These are phyloP conservation scores for Pseudanteris insignis DNA, from an alignment of 2,888 invertebrate genomes.

Conservation along the genomic window DNA sequence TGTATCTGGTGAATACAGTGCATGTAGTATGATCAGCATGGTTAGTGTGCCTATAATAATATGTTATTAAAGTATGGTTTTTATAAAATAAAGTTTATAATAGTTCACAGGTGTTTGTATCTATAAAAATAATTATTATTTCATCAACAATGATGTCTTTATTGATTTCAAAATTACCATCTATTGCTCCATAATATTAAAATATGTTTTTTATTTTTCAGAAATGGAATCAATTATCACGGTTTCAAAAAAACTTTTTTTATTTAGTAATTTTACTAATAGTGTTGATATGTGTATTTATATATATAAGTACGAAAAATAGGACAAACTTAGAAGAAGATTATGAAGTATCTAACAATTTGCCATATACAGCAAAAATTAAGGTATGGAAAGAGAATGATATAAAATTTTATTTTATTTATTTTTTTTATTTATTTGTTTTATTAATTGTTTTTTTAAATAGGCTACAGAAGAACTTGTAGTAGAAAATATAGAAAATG, in stretches of 20 bases:
- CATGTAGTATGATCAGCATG: too few relatives aligned
- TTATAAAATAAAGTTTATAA: too few relatives aligned
- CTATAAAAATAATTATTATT: too few relatives aligned
- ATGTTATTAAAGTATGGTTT: too few relatives aligned
- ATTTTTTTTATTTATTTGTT: neutral
- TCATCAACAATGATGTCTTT: too few relatives aligned
- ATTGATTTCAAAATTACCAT: too few relatives aligned
- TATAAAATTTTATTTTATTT: conserved; percentile 35
- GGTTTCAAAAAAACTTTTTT: conserved; percentile 81
- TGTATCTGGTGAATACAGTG: too few relatives aligned
- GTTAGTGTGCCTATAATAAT: too few relatives aligned
- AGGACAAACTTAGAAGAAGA: conserved; percentile 47
- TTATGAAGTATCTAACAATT: conserved; percentile 51
- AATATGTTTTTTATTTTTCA: conserved; percentile 66
- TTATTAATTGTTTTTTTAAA: neutral
- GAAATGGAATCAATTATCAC: conserved; percentile 88
- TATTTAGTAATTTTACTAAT: conserved; percentile 73
- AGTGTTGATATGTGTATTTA: conserved; percentile 70
- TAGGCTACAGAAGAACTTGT: conserved; percentile 58
- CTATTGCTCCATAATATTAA: too few relatives aligned
- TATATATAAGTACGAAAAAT: conserved; percentile 30
- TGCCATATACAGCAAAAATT: conserved; percentile 52
- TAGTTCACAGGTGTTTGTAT: too few relatives aligned
- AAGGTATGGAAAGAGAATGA: too few relatives aligned
- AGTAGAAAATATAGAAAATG: conserved; percentile 59